A percentile compares a stretch with the other conserved stretches of the same genome.
These are phyloP conservation scores for Aplocera efformata DNA, from an alignment of 2,888 invertebrate species.

Conservation along the genomic window DNA sequence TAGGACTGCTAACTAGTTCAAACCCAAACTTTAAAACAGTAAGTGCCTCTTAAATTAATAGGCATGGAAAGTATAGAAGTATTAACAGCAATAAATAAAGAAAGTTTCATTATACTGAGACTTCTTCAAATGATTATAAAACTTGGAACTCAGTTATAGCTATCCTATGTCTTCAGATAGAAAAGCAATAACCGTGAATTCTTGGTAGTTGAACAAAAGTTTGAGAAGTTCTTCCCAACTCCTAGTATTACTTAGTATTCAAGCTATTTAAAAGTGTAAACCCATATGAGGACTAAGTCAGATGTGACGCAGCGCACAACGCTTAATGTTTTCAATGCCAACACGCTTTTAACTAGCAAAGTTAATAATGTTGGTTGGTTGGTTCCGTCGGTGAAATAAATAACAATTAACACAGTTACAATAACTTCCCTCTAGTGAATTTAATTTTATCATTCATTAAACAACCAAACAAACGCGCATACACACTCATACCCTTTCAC, in stretches of 20 bases:
- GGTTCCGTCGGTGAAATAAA: too few relatives aligned
- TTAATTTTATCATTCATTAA: too few relatives aligned
- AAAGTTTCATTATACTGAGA: not conserved
- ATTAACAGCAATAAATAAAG: not conserved
- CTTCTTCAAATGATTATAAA: conserved; percentile 5
- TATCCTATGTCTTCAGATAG: conserved; percentile 1
- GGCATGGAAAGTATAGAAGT: not conserved
- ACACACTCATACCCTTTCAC: too few relatives aligned
- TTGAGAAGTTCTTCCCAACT: not conserved
- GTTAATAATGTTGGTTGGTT: too few relatives aligned
- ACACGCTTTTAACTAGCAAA: too few relatives aligned
- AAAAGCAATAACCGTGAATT: conserved; percentile 7
- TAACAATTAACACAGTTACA: too few relatives aligned
- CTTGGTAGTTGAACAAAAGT: conserved; percentile 4
- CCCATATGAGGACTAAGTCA: not conserved
- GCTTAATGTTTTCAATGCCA: too few relatives aligned
- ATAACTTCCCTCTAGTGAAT: too few relatives aligned
- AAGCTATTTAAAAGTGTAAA: not conserved
- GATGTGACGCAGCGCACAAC: too few relatives aligned
- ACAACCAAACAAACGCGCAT: too few relatives aligned
- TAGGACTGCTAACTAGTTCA: too few relatives aligned
- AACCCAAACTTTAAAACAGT: too few relatives aligned
- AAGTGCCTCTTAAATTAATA: not conserved
- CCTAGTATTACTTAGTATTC: not conserved
- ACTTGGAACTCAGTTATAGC: conserved; percentile 4